Evolutionary conservation across 2,888 invertebrate species (phyloP).

Genomic region (Leptinotarsa tumamoca): DNA sequence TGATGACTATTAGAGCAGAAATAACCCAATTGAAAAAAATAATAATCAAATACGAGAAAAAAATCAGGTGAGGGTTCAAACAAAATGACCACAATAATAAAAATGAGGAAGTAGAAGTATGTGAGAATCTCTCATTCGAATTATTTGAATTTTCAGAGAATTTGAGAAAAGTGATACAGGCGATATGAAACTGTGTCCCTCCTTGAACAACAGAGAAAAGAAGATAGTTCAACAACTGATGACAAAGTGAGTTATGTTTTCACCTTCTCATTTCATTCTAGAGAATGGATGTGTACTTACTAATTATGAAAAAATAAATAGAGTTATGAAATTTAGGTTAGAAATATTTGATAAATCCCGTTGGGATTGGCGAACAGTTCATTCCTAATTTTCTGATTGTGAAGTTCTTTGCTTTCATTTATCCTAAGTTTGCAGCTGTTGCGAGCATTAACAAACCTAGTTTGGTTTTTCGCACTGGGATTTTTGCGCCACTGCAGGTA

Average conservation of each 20-base stretch:
- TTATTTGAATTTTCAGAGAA: conserved; percentile 36
- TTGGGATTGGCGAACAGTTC: too few species aligned
- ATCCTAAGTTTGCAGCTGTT: too few species aligned
- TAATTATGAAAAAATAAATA: neutral
- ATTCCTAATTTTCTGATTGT: too few species aligned
- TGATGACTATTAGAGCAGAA: conserved; percentile 21
- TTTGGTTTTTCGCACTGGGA: too few species aligned
- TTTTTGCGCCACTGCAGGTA: too few species aligned
- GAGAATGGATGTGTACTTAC: neutral
- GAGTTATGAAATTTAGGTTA: too few species aligned
- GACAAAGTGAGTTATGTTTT: conserved; percentile 43
- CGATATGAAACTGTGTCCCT: conserved; percentile 29
- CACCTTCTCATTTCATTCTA: neutral
- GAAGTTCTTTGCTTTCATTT: too few species aligned
- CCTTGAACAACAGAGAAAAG: conserved; percentile 52
- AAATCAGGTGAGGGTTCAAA: conserved; percentile 42
- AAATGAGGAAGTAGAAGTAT: neutral
- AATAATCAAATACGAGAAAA: conserved; percentile 56
- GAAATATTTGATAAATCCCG: too few species aligned
- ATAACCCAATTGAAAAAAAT: conserved; percentile 54
- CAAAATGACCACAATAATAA: neutral
- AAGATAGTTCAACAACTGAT: conserved; percentile 50
- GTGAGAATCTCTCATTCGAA: neutral
- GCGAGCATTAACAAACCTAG: too few species aligned
- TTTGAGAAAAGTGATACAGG: conserved; percentile 33